A percentile compares a stretch with the other conserved stretches of the same genome.
phyloP scores from a whole-genome alignment of 2,113 vertebrate species.

The Neomonachus schauinslandi region DNA sequence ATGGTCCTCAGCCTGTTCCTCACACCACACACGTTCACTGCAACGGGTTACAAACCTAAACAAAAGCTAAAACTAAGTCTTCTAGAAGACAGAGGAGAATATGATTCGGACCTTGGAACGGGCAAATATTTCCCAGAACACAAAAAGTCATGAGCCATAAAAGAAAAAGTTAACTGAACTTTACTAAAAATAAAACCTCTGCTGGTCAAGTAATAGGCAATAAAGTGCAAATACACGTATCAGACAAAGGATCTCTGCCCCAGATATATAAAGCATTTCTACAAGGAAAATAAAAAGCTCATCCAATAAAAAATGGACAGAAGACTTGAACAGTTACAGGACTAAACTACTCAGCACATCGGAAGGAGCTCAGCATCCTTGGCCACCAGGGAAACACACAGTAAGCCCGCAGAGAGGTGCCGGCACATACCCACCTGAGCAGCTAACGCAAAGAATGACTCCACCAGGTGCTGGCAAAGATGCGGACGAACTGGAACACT shows the following conservation, averaged over 20 bases:
- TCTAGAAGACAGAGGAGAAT: background rate
- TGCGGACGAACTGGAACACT: background rate
- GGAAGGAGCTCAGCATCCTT: background rate
- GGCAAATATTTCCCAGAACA: background rate
- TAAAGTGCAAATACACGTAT: background rate
- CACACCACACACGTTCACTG: background rate
- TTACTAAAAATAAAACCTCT: background rate
- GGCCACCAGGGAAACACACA: background rate
- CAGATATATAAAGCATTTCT: background rate
- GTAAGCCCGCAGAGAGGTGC: background rate
- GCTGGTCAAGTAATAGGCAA: background rate
- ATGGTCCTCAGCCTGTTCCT: background rate
- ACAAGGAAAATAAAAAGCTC: no score
- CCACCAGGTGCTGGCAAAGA: background rate
- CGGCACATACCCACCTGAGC: background rate
- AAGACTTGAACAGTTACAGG: background rate
- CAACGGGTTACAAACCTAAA: background rate
- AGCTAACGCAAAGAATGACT: background rate
- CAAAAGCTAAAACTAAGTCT: background rate
- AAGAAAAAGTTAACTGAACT: background rate
- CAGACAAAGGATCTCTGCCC: background rate
- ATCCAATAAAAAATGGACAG: background rate
- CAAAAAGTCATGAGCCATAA: background rate
- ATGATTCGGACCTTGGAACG: no score
- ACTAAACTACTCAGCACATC: background rate